Evolutionary conservation across 2,113 vertebrate species (phyloP).

Genomic region (Thalassarche chlororhynchos): DNA sequence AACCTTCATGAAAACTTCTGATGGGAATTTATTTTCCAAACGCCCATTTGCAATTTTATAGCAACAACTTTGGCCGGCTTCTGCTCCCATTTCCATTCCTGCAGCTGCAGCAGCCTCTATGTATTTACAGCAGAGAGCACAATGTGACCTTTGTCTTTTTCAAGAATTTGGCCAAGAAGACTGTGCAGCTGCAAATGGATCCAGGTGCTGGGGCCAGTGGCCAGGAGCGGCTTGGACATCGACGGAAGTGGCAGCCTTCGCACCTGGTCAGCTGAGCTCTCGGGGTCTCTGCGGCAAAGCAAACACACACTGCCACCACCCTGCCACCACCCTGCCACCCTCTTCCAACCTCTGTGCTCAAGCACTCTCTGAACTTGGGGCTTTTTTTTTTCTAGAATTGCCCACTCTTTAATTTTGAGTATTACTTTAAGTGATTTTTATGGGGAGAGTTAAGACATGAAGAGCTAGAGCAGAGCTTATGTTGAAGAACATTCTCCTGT

Average conservation of each 20-base stretch:
- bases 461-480: not conserved
- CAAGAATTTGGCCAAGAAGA: not conserved
- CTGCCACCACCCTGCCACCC: not conserved
- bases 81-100: not conserved
- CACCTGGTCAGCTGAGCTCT: not conserved
- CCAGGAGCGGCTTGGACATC: not conserved
- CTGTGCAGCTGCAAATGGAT: slow-evolving; percentile 6
- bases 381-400: not conserved
- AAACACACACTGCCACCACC: not conserved
- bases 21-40: slow-evolving; percentile 7
- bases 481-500: not conserved
- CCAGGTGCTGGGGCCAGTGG: not conserved
- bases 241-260: not conserved
- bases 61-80: not conserved
- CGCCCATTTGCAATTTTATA: not conserved
- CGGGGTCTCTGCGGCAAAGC: not conserved
- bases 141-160: slow-evolving; percentile 31
- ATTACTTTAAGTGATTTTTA: not conserved
- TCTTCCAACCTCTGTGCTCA: not conserved
- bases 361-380: not conserved
- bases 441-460: not conserved
- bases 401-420: not conserved
- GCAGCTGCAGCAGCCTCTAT: not conserved
- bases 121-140: not conserved
- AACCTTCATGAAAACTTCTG: not conserved